A percentile compares a stretch with the other conserved stretches of the same genome.
These are phyloP conservation scores for Hypocryptadius cinnamomeus DNA, from an alignment of 2,113 vertebrate species.

Conservation along the genomic window DNA sequence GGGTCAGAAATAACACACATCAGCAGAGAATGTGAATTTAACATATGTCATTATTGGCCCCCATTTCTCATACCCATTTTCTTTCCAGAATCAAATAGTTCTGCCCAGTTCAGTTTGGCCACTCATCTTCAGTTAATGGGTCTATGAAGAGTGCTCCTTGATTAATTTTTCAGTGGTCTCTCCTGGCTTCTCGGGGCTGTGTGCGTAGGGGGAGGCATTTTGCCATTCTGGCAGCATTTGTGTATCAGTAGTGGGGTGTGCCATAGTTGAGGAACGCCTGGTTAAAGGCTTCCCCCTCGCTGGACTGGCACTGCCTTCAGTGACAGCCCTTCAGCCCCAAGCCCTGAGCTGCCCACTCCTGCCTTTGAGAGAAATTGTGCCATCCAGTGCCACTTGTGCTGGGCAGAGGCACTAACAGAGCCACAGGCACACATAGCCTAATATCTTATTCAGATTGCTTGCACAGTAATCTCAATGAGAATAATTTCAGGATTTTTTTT, in stretches of 20 bases:
- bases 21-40: background rate
- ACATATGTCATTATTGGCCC: background rate
- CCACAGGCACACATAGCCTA: background rate
- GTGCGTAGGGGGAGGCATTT: background rate
- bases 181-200: background rate
- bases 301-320: background rate
- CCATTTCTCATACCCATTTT: background rate
- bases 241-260: background rate
- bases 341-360: background rate
- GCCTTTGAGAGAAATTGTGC: background rate
- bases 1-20: background rate
- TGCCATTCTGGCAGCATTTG: background rate
- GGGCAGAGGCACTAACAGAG: background rate
- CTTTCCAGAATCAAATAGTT: background rate
- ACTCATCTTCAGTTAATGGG: background rate
- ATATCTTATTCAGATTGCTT: background rate
- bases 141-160: background rate
- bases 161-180: background rate
- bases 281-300: background rate
- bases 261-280: fast-evolving
- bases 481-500: slow-evolving; percentile 28
- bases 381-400: background rate
- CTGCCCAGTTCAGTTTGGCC: background rate
- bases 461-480: background rate
- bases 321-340: background rate